Conservation (phyloP, 1,140 invertebrate genomes). For the Harpegnathos saltator region DNA sequence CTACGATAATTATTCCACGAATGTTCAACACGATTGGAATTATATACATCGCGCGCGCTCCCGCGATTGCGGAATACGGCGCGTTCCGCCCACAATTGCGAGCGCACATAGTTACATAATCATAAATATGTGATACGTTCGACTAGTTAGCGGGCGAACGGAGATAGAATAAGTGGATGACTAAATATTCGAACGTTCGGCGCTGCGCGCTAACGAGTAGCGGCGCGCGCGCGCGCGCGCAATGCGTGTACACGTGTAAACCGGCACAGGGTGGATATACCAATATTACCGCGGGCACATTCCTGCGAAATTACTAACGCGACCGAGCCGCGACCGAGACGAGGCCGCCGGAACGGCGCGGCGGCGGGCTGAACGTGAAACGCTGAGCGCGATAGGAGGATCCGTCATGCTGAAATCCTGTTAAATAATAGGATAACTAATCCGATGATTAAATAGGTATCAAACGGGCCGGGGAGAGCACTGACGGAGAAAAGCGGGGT, state of each 20-base stretch:
- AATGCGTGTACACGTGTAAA: not conserved
- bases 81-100: conserved; percentile 2
- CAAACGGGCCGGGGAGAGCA: too few relatives aligned
- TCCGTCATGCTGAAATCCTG: conserved; percentile 2
- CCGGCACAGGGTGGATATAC: too few relatives aligned
- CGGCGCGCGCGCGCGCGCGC: too few relatives aligned
- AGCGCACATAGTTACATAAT: conserved; percentile 40
- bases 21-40: conserved; percentile 47
- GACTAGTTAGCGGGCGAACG: conserved; percentile 14
- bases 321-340: not conserved
- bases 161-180: conserved; percentile 38
- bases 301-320: conserved; percentile 19
- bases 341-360: not conserved
- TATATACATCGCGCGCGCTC: conserved; percentile 43
- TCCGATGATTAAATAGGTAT: not conserved
- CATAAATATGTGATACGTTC: conserved; percentile 45
- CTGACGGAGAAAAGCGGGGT: too few relatives aligned
- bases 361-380: not conserved
- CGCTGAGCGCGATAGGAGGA: not conserved
- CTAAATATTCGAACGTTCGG: conserved; percentile 23
- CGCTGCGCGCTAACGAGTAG: not conserved
- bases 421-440: conserved; percentile 28
- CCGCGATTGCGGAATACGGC: conserved; percentile 36
- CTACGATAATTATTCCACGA: conserved; percentile 46
- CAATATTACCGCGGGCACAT: conserved; percentile 30